Conservation (phyloP, 2,797 vertebrate genomes). For the Australoheros facetus region DNA sequence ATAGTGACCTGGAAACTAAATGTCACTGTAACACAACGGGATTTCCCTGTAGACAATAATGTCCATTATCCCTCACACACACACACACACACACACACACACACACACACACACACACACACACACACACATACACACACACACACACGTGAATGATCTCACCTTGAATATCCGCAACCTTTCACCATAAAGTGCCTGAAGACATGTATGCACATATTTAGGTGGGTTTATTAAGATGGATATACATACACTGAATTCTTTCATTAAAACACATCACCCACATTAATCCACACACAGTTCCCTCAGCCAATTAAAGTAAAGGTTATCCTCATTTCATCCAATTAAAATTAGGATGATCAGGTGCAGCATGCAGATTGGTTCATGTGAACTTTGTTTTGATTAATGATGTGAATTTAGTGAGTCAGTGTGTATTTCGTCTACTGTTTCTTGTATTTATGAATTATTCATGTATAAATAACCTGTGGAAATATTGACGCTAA, state of each 20-base stretch:
- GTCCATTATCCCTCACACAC: slow-evolving; percentile 5
- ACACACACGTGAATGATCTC: slow-evolving; percentile 4
- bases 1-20: slow-evolving; percentile 63
- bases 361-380: slow-evolving; percentile 55
- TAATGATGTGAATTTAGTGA: slow-evolving; percentile 36
- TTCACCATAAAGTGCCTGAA: not conserved
- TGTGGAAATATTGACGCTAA: slow-evolving; percentile 14
- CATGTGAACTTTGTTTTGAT: slow-evolving; percentile 62
- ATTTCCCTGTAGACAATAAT: slow-evolving; percentile 27
- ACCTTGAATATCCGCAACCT: slow-evolving; percentile 14
- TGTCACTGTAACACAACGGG: slow-evolving; percentile 48
- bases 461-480: slow-evolving; percentile 52
- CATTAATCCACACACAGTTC: slow-evolving; percentile 27
- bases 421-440: not conserved
- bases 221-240: slow-evolving; percentile 17
- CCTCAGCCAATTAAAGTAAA: slow-evolving; percentile 68
- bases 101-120: not conserved
- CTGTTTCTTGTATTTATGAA: slow-evolving; percentile 29
- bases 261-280: slow-evolving; percentile 25
- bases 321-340: slow-evolving; percentile 66
- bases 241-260: slow-evolving; percentile 5
- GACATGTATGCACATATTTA: not conserved
- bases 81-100: not conserved
- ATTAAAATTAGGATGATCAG: slow-evolving; percentile 63
- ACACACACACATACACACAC: not conserved